Evolutionary conservation across 2,113 vertebrate species (phyloP).

Genomic region (Reinhardtius hippoglossoides): DNA sequence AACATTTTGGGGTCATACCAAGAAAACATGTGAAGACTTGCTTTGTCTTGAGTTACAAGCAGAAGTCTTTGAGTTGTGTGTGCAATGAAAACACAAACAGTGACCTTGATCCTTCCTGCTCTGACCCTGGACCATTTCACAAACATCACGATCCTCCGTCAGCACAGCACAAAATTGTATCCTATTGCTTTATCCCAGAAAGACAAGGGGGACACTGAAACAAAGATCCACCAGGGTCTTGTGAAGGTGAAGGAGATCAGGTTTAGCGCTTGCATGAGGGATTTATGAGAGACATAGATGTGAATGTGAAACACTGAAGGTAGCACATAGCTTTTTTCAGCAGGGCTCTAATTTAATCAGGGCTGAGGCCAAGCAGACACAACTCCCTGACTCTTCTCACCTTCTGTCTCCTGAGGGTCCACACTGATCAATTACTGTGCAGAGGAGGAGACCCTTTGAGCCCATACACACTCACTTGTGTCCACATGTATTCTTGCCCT

Average conservation of each 20-base stretch:
- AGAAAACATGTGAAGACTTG: not conserved
- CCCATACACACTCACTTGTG: not conserved
- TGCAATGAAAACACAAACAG: conserved; percentile 41
- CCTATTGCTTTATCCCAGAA: conserved; percentile 10
- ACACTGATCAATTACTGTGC: not conserved
- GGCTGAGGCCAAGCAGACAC: conserved; percentile 30
- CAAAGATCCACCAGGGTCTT: conserved; percentile 29
- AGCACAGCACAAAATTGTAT: conserved; percentile 50
- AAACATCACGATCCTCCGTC: conserved; percentile 33
- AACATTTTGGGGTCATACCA: not conserved
- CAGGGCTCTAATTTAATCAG: conserved; percentile 27
- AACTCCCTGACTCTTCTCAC: conserved; percentile 25
- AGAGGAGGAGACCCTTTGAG: conserved; percentile 15
- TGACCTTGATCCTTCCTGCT: conserved; percentile 33
- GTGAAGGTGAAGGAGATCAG: conserved; percentile 31
- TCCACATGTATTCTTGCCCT: not conserved
- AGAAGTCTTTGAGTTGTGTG: conserved; percentile 22
- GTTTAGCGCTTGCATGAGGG: conserved; percentile 43
- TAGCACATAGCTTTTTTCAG: conserved; percentile 50
- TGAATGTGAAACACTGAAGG: conserved; percentile 31
- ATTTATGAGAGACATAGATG: conserved; percentile 52
- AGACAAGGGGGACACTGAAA: conserved; percentile 38
- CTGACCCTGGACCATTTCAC: conserved; percentile 32
- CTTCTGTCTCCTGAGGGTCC: conserved; percentile 13
- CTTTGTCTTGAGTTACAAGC: conserved; percentile 33